Conservation (phyloP, 2,113 vertebrate genomes). For the Erythrocercus mccallii region DNA sequence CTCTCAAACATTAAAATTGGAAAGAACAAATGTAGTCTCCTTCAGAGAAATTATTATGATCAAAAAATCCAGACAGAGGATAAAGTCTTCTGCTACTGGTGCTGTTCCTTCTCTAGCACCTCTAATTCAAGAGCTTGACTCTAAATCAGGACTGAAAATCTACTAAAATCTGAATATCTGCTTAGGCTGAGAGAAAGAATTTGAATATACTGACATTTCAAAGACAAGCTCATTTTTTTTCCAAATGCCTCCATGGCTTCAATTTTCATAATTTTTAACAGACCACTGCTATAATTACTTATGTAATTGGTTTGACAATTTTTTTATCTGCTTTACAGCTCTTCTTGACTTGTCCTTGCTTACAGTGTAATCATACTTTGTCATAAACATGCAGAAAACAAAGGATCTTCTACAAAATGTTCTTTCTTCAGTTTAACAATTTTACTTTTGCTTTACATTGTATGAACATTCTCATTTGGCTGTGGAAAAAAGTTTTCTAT, state of each 20-base stretch:
- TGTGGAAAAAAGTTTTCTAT: background rate
- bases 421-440: background rate
- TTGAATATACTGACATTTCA: background rate
- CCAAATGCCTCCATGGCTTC: background rate
- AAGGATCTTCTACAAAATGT: background rate
- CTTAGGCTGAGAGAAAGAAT: background rate
- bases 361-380: background rate
- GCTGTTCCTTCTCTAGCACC: background rate
- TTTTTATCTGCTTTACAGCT: background rate
- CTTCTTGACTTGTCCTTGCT: background rate
- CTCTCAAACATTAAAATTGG: background rate
- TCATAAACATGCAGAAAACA: background rate
- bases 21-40: background rate
- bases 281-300: background rate
- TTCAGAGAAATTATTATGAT: background rate
- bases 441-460: background rate
- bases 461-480: background rate
- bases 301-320: background rate
- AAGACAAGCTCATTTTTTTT: background rate
- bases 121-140: background rate
- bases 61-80: background rate
- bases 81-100: background rate
- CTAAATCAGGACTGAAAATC: background rate
- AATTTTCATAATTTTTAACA: background rate
- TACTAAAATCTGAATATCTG: background rate